Conservation (phyloP, 2,113 vertebrate genomes). For the Hippolais icterina region DNA sequence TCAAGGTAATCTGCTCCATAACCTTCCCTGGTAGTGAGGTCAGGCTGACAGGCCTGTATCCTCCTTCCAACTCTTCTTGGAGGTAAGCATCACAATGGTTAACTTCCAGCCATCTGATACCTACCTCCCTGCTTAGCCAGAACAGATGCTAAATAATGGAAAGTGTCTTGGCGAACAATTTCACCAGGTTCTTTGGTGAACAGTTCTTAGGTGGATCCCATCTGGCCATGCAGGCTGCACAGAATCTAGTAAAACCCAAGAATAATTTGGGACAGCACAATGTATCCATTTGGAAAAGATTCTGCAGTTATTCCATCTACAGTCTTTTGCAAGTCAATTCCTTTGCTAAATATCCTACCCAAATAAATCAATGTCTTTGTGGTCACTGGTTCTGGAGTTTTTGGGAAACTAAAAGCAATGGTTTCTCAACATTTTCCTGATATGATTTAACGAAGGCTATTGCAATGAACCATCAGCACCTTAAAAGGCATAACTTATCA, state of each 20-base stretch:
- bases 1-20: not conserved
- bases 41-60: not conserved
- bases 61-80: not conserved
- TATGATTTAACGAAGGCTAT: not conserved
- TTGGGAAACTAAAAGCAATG: not conserved
- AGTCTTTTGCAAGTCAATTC: not conserved
- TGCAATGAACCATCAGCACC: not conserved
- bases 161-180: not conserved
- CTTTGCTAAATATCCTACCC: not conserved
- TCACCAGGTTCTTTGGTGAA: not conserved
- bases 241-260: not conserved
- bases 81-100: too few relatives aligned
- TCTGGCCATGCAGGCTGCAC: too few relatives aligned
- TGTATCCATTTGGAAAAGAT: not conserved
- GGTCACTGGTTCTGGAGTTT: not conserved
- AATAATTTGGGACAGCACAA: not conserved
- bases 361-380: not conserved
- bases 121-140: not conserved
- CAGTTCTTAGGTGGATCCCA: not conserved
- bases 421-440: constrained; percentile 7
- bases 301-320: not conserved
- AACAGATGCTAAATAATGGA: not conserved
- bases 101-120: not conserved
- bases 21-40: too few relatives aligned
- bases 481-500: not conserved